These are phyloP conservation scores for Sternarchorhynchus goeldii DNA, from an alignment of 2,797 vertebrate genomes.

Conservation along the genomic window DNA sequence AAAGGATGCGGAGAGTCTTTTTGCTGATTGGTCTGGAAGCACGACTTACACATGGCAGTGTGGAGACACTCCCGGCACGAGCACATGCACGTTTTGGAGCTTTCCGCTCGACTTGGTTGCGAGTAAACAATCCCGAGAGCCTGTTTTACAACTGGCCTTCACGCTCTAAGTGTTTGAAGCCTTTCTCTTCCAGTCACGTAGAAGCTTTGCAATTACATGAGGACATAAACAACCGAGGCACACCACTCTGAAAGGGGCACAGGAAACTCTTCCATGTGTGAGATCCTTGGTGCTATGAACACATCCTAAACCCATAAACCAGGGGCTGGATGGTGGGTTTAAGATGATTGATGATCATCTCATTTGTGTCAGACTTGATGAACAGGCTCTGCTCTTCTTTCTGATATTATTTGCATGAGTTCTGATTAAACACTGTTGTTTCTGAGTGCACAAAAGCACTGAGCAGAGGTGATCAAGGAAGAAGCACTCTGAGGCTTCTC, in stretches of 20 bases:
- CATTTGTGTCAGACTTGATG: neutral
- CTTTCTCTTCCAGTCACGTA: constrained; percentile 40
- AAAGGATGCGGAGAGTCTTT: constrained; percentile 25
- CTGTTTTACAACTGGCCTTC: constrained; percentile 32
- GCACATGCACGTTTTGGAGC: constrained; percentile 19
- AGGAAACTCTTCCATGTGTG: constrained; percentile 25
- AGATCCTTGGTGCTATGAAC: constrained; percentile 34
- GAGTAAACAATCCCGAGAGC: constrained; percentile 46
- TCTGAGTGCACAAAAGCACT: too few relatives aligned
- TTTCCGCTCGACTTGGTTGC: constrained; percentile 26
- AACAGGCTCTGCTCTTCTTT: neutral
- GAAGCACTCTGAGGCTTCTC: neutral
- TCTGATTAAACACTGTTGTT: neutral
- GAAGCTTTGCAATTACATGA: constrained; percentile 38
- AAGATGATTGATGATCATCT: constrained; percentile 20
- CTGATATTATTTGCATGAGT: neutral
- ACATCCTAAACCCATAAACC: neutral
- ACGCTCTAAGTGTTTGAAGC: constrained; percentile 27
- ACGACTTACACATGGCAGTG: constrained; percentile 38
- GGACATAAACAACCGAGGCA: constrained; percentile 42
- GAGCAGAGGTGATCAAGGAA: neutral
- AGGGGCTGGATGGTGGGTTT: constrained; percentile 5
- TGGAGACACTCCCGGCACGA: constrained; percentile 13
- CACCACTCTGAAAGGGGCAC: constrained; percentile 12
- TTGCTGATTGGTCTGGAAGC: constrained; percentile 39